Evolutionary conservation across 2,113 vertebrate genomes (phyloP).

Genomic region (Ciconia maguari): DNA sequence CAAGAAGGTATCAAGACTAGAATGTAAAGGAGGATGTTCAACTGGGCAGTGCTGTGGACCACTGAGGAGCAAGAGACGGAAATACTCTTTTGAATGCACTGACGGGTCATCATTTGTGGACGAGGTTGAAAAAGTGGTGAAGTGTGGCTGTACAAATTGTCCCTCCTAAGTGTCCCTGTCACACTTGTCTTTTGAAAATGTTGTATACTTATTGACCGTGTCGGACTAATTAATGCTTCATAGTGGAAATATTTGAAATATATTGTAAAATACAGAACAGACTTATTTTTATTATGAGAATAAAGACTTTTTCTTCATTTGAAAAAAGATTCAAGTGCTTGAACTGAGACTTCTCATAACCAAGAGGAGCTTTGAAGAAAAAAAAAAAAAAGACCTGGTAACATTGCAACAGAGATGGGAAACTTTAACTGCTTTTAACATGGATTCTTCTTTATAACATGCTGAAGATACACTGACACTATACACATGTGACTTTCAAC

Average conservation of each 20-base stretch:
- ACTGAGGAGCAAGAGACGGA: conserved; percentile 94
- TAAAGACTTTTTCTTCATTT: conserved; percentile 87
- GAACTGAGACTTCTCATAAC: conserved; percentile 71
- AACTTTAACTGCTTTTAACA: conserved; percentile 41
- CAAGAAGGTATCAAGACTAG: conserved; percentile 97
- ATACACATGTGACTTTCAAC: background rate
- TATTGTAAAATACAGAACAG: conserved; percentile 99
- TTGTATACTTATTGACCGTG: conserved; percentile 78
- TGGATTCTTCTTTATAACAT: conserved; percentile 49
- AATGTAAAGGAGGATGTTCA: conserved; percentile 87
- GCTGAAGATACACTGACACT: conserved; percentile 62
- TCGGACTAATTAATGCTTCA: conserved; percentile 91
- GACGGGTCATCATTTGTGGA: conserved; percentile 96
- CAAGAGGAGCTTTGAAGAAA: conserved; percentile 67
- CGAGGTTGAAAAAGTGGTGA: conserved; percentile 96
- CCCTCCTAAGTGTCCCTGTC: conserved; percentile 77
- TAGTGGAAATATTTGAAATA: conserved; percentile 96
- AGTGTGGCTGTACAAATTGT: conserved; percentile 94
- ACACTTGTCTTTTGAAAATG: conserved; percentile 56
- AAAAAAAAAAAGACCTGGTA: conserved; percentile 16
- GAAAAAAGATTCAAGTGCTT: conserved; percentile 72
- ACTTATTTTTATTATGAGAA: conserved; percentile 99
- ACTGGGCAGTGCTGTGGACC: conserved; percentile 89
- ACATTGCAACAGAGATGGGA: conserved; percentile 36
- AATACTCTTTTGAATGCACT: conserved; percentile 98